phyloP scores from a whole-genome alignment of 2,113 vertebrate genomes.

The Oryzias javanicus region DNA sequence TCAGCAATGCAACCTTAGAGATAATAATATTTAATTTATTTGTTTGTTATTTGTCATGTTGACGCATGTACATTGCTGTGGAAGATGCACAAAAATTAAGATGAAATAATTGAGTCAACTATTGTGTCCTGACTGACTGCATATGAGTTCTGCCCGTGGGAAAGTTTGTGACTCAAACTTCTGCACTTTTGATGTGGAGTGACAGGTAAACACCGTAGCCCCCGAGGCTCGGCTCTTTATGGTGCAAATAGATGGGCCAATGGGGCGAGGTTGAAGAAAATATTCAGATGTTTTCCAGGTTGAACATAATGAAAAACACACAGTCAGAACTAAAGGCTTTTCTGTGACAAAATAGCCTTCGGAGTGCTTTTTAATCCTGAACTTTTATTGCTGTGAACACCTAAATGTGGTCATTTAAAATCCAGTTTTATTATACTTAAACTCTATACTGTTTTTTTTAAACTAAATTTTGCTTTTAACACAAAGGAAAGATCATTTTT shows the following conservation, averaged over 20 bases:
- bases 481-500: neutral
- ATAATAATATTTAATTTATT: too few relatives aligned
- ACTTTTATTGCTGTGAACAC: neutral
- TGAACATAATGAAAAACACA: slow-evolving; percentile 6
- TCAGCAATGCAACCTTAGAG: neutral
- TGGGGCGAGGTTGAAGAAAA: slow-evolving; percentile 1
- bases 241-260: slow-evolving; percentile 18
- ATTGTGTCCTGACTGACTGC: slow-evolving; percentile 16
- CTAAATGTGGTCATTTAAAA: neutral
- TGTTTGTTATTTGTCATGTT: neutral
- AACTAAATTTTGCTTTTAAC: too few relatives aligned
- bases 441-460: neutral
- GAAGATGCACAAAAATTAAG: slow-evolving; percentile 10
- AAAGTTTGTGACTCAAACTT: slow-evolving; percentile 29
- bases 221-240: slow-evolving; percentile 17
- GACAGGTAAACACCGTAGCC: slow-evolving; percentile 36
- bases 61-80: slow-evolving; percentile 3
- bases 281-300: slow-evolving; percentile 10
- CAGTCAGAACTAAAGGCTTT: neutral
- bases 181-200: slow-evolving; percentile 54
- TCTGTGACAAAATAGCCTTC: neutral
- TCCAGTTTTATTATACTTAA: neutral
- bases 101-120: slow-evolving; percentile 16
- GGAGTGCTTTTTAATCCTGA: neutral
- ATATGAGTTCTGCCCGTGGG: neutral